Evolutionary conservation across 2,113 vertebrate species (phyloP), one percentile per base, ranked within the genome.

Genomic region (Mystacornis crossleyi): DNA sequence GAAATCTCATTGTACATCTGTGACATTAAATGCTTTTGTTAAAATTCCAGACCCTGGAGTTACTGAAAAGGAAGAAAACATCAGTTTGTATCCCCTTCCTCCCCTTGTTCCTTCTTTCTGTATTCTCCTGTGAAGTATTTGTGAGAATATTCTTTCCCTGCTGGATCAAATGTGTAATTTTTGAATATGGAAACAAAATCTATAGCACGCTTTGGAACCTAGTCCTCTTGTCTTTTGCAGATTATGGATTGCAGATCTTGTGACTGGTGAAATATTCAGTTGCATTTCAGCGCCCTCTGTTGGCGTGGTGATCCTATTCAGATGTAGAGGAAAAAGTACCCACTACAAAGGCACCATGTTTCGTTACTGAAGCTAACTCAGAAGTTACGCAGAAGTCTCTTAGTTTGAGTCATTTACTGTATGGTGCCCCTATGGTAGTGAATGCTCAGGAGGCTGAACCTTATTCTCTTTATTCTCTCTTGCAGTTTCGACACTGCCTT

Each of bases 401-500:
- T 89, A 24, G 33, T 74, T 54, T 65, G 47, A 71, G 40, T 51
- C 1, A 47, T 57, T 94, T 85, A 26, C 40, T 55, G 1, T 57
- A n/a, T 11, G 17, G 10, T 42, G 69, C 14, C 58, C n/a, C n/a
- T n/a, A n/a, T 17, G 12, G 25, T 15, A 80, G 7, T 13, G 42
- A 72, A 20, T 8, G 1, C 53, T 66, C 47, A 47, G 12, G 47
- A 90, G 95, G 36, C 21, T 83, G 60, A 34, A 45, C 43, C 80
- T 85, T 8, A 26, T 81, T 57, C 40, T 89, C 2, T 62, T 94
- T 87, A 60, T 92, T 54, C 47, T 90, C 21, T 87, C 79, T 81
- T 88, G 36, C 97, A 99, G 99, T 99, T 99, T 96, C 98, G 99
- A 5, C 98, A 94, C 53, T 99, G 98, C 85, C 95, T 99, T 91